Evolutionary conservation across 2,113 vertebrate species (phyloP), one percentile per base, ranked within the genome.

Genomic region (Cavia aperea): DNA sequence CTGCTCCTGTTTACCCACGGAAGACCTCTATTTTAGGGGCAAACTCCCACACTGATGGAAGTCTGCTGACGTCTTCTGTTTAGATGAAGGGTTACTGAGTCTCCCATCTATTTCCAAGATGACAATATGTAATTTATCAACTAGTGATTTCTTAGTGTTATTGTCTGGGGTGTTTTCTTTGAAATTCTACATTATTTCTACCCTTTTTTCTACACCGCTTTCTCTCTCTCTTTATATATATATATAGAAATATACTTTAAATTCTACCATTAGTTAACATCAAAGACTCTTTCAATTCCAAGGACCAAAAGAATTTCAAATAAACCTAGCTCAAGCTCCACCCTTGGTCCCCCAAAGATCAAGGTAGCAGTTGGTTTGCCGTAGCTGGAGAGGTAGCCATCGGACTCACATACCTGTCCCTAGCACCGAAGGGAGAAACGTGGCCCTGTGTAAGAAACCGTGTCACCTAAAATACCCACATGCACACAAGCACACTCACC

Each of bases 341-440:
- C 0, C 2, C 5, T 36, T 18, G 33, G 13, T 46, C 1, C 3
- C 9, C 43, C 6, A 11, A 39, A 39, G 62, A 56, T 16, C 1
- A 14, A 29, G 16, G 16, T 63, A 4, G n/a, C 87, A 39, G 81
- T 16, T 15, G 60, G 4, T 9, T 60, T 13, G 21, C 3, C 4
- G 2, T 29, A 39, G 88, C 21, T 87, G 21, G 58, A 49, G 36
- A 33, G 16, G 3, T 58, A 60, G n/a, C 14, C 36, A 10, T 43
- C 26, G 79, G 5, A 82, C 43, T 93, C 15, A 72, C 12, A 81
- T 21, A 4, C n/a, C 5, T 49, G 39, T 29, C 33, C 36, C 62
- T 46, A 31, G 54, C 54, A 84, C 21, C 11, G 6, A 60, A 8
- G 7, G 43, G 60, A 82, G 26, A 92, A 73, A 24, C 36, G 7